Evolutionary conservation across 53 echinoderm and acorn worm genomes (phyloP).

Genomic region (Echinometra lucunter): DNA sequence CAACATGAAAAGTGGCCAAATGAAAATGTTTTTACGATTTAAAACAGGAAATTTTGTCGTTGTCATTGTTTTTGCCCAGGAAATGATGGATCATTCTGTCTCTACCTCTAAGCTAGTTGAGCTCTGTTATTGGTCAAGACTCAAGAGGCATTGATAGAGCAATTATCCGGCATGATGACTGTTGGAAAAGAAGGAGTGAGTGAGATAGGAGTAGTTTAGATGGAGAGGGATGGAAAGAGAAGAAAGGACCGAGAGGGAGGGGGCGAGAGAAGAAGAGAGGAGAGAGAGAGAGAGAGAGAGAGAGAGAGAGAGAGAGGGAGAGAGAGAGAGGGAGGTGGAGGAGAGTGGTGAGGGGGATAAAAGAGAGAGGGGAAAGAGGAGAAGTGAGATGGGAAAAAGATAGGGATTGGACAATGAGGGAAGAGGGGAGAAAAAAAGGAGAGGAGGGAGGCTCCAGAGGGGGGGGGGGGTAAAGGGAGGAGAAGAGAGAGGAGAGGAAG

Average conservation of each 20-base stretch:
- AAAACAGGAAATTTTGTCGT: background rate
- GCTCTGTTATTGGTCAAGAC: constrained; percentile 12
- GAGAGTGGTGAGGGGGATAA: background rate
- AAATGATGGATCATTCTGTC: background rate
- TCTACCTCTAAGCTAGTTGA: constrained; percentile 45
- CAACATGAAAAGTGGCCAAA: background rate
- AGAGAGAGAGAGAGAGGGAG: background rate
- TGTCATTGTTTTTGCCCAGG: constrained; percentile 31
- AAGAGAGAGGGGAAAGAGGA: background rate
- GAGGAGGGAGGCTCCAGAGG: background rate
- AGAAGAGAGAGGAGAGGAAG: too few relatives aligned
- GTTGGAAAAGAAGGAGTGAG: background rate
- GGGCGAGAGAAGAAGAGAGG: background rate
- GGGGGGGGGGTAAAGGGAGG: too few relatives aligned
- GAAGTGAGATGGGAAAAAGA: background rate
- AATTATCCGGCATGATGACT: background rate
- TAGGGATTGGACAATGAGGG: background rate
- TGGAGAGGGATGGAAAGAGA: background rate
- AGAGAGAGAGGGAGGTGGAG: too few relatives aligned
- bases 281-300: background rate
- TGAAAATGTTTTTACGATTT: background rate
- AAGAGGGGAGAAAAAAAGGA: background rate
- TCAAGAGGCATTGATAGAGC: background rate
- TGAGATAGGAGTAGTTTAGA: background rate
- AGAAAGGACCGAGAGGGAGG: background rate